A percentile compares a stretch with the other conserved stretches of the same genome.
phyloP scores from a whole-genome alignment of 1,140 invertebrate species.

The Saccostrea glomerata region DNA sequence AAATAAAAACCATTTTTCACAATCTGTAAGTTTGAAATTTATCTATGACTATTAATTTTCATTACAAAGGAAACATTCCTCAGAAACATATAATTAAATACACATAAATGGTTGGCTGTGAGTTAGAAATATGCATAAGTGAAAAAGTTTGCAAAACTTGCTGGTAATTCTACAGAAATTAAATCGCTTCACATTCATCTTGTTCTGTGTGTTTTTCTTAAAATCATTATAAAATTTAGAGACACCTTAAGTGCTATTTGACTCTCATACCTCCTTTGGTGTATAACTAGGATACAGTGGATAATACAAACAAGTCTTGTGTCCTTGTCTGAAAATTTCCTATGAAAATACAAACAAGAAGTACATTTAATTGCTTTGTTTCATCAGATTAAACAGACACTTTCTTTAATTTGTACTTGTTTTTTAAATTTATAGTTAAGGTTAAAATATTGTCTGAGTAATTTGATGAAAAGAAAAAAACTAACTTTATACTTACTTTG shows the following conservation, averaged over 20 bases:
- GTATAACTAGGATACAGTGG: slow-evolving; percentile 76
- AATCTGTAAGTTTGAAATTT: too few species aligned
- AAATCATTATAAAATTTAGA: too few species aligned
- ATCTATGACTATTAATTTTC: too few species aligned
- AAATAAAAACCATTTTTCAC: neutral
- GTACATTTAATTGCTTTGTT: neutral
- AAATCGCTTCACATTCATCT: too few species aligned
- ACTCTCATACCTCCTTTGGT: slow-evolving; percentile 65
- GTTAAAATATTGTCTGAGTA: neutral
- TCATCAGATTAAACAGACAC: neutral
- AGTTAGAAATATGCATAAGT: too few species aligned
- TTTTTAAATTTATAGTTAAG: neutral
- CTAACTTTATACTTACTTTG: slow-evolving; percentile 70
- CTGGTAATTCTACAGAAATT: too few species aligned
- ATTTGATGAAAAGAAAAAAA: neutral
- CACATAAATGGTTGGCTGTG: too few species aligned
- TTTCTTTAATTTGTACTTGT: neutral
- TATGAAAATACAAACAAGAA: slow-evolving; percentile 54
- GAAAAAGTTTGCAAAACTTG: too few species aligned
- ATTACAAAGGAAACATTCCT: too few species aligned
- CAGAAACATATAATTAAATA: too few species aligned
- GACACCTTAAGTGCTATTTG: too few species aligned
- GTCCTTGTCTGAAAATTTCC: slow-evolving; percentile 75
- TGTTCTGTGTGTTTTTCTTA: too few species aligned
- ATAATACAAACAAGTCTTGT: slow-evolving; percentile 79